Evolutionary conservation across 2,797 vertebrate genomes (phyloP).

Genomic region (Siniperca obscura): DNA sequence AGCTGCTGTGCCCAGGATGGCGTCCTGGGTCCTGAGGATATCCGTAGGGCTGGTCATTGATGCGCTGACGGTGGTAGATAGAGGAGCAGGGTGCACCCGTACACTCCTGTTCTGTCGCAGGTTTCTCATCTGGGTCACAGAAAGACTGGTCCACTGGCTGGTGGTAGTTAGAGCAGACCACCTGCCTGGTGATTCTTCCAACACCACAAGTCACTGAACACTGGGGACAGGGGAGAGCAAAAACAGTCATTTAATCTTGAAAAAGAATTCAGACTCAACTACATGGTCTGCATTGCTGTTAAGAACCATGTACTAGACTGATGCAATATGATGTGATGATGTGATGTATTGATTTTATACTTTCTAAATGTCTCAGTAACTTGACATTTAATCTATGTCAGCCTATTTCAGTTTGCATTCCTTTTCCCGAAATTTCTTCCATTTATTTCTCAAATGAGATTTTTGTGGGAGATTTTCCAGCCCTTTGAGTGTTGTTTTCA

Average conservation of each 20-base stretch:
- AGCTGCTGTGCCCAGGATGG: constrained; percentile 86
- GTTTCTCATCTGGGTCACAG: constrained; percentile 89
- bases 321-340: background rate
- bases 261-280: background rate
- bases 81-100: constrained; percentile 85
- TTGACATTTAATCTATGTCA: background rate
- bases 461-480: constrained; percentile 10
- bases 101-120: constrained; percentile 89
- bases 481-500: constrained; percentile 27
- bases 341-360: background rate
- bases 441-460: background rate
- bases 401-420: background rate
- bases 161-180: constrained; percentile 92
- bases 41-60: constrained; percentile 85
- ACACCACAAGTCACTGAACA: constrained; percentile 92
- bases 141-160: constrained; percentile 89
- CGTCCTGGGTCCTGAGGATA: constrained; percentile 84
- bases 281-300: background rate
- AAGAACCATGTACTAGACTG: background rate
- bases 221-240: constrained; percentile 75
- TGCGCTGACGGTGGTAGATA: constrained; percentile 80
- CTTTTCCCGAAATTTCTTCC: background rate
- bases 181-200: constrained; percentile 89
- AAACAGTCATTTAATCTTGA: background rate
- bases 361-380: background rate